These are phyloP conservation scores for Steinernema carpocapsae DNA, from an alignment of 2,888 invertebrate genomes.

Conservation along the genomic window DNA sequence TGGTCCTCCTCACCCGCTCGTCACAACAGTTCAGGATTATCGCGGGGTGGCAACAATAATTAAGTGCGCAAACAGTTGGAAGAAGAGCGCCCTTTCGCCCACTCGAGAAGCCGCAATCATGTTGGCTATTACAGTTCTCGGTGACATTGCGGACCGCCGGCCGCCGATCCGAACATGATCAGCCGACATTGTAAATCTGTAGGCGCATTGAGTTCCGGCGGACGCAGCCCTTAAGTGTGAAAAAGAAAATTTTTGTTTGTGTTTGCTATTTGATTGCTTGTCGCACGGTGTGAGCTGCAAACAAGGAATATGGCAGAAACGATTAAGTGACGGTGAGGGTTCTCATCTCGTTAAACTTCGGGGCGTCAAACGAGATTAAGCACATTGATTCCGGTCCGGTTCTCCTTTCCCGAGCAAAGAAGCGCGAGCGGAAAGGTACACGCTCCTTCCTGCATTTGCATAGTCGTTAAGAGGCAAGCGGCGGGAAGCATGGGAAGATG, in stretches of 20 bases:
- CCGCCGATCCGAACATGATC: not conserved
- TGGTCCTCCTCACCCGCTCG: not conserved
- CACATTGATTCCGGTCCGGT: constrained; percentile 28
- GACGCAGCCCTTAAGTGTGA: not conserved
- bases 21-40: constrained; percentile 29
- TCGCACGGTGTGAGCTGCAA: not conserved
- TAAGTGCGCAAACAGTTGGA: constrained; percentile 34
- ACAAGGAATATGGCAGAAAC: constrained; percentile 24
- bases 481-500: not conserved
- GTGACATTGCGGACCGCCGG: not conserved
- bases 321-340: constrained; percentile 22
- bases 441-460: constrained; percentile 24
- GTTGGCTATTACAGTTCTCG: constrained; percentile 29
- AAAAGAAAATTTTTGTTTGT: constrained; percentile 10
- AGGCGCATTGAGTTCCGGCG: not conserved
- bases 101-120: not conserved
- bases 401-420: not conserved
- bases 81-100: not conserved
- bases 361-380: constrained; percentile 25
- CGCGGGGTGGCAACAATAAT: constrained; percentile 33
- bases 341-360: constrained; percentile 3
- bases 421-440: constrained; percentile 4
- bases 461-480: constrained; percentile 24
- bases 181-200: constrained; percentile 2
- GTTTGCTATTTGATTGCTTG: constrained; percentile 26